phyloP scores from a whole-genome alignment of 2,888 invertebrate genomes.

The Amblyteles armatorius region DNA sequence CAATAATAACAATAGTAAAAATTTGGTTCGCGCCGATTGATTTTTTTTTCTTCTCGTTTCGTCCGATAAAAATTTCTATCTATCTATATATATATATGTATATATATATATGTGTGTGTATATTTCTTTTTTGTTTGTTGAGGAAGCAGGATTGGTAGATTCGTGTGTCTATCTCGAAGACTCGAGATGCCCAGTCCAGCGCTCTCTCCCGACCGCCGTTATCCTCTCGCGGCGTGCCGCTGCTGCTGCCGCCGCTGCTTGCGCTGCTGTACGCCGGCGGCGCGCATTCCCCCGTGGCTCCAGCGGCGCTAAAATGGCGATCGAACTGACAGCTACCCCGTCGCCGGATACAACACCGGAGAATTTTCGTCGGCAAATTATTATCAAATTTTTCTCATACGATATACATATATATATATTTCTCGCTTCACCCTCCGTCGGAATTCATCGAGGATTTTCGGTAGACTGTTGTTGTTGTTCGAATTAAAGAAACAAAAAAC shows the following conservation, averaged over 20 bases:
- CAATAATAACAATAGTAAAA: conserved; percentile 2
- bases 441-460: background rate
- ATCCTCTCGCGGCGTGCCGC: conserved; percentile 60
- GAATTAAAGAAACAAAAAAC: no score
- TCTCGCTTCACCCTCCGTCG: conserved; percentile 36
- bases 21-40: background rate
- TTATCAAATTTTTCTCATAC: background rate
- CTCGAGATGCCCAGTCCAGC: conserved; percentile 55
- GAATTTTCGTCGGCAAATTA: conserved; percentile 18
- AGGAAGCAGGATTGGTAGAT: conserved; percentile 41
- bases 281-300: conserved; percentile 78
- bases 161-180: conserved; percentile 12
- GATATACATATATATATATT: conserved; percentile 1
- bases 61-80: conserved; percentile 40
- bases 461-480: no score
- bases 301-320: conserved; percentile 84
- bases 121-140: background rate
- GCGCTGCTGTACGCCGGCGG: conserved; percentile 73
- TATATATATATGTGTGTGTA: background rate
- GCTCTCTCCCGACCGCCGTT: conserved; percentile 42
- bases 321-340: conserved; percentile 82
- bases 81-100: conserved; percentile 26
- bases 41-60: background rate
- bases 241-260: conserved; percentile 41
- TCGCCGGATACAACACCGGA: conserved; percentile 55